Conservation (phyloP, 2,888 invertebrate species). For the Chloroclysta siterata region DNA sequence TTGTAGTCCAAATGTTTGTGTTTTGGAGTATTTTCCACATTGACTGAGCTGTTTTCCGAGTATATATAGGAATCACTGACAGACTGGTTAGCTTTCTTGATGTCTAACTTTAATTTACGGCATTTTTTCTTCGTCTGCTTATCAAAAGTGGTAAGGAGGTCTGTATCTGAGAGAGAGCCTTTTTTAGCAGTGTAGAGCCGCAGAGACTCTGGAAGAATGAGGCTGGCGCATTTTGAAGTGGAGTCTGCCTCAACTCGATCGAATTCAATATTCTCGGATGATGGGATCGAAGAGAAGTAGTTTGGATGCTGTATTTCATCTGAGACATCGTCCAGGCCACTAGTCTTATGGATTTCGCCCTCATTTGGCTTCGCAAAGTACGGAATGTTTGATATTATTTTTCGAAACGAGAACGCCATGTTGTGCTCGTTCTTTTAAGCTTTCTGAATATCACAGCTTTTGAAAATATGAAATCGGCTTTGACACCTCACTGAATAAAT, state of each 20-base stretch:
- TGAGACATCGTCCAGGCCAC: background rate
- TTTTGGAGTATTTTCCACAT: conserved; percentile 75
- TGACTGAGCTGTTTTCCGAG: conserved; percentile 43
- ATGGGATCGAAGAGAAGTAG: conserved; percentile 27
- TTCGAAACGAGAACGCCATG: conserved; percentile 78
- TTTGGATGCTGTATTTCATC: conserved; percentile 15
- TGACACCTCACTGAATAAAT: conserved; percentile 21
- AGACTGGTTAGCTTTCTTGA: conserved; percentile 67
- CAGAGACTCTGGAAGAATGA: conserved; percentile 59
- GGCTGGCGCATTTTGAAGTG: conserved; percentile 60
- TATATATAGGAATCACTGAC: conserved; percentile 53
- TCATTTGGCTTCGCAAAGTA: conserved; percentile 73
- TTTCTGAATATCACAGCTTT: background rate
- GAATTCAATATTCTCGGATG: conserved; percentile 49
- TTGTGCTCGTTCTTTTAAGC: conserved; percentile 28
- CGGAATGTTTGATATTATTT: conserved; percentile 75
- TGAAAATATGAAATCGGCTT: conserved; percentile 14
- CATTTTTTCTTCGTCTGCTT: conserved; percentile 54
- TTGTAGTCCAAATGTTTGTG: conserved; percentile 65
- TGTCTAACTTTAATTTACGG: conserved; percentile 68
- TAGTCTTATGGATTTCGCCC: conserved; percentile 33
- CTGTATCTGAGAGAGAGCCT: conserved; percentile 71
- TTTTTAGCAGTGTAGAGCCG: conserved; percentile 63
- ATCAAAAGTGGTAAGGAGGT: conserved; percentile 53
- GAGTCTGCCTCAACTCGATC: conserved; percentile 68